A percentile compares a stretch with the other conserved stretches of the same genome.
Evolutionary conservation across 2,113 vertebrate genomes (phyloP).

Genomic region (Rhineura floridana): DNA sequence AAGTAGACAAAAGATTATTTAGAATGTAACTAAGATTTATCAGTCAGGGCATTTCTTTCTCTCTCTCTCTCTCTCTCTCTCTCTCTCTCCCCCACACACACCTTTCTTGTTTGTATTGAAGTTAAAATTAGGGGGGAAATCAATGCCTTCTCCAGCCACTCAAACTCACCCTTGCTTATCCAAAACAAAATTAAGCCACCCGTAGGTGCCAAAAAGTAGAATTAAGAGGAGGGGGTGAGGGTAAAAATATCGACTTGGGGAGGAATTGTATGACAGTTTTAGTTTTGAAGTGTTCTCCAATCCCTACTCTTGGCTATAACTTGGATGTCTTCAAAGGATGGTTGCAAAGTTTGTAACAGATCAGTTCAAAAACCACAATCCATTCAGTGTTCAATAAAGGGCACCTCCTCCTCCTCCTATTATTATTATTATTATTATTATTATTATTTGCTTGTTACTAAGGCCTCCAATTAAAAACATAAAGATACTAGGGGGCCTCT

Average conservation of each 20-base stretch:
- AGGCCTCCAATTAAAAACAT: too few species aligned
- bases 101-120: conserved; percentile 62
- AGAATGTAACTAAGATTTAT: conserved; percentile 71
- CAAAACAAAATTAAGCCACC: conserved; percentile 46
- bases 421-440: too few species aligned
- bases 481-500: too few species aligned
- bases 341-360: neutral
- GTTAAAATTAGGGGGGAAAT: conserved; percentile 54
- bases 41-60: conserved; percentile 54
- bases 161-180: conserved; percentile 48
- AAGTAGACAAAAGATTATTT: conserved; percentile 76
- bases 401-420: neutral
- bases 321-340: neutral
- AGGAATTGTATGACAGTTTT: conserved; percentile 25
- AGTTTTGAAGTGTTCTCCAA: conserved; percentile 11
- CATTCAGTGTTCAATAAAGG: neutral
- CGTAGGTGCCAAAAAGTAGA: conserved; percentile 55
- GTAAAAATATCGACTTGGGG: neutral
- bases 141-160: conserved; percentile 54
- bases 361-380: neutral
- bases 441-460: too few species aligned
- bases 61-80: too few species aligned
- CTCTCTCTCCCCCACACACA: neutral
- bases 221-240: conserved; percentile 45
- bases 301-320: neutral